These are phyloP conservation scores for Zaprionus ornatus DNA, from an alignment of 1,140 invertebrate genomes.

Conservation along the genomic window DNA sequence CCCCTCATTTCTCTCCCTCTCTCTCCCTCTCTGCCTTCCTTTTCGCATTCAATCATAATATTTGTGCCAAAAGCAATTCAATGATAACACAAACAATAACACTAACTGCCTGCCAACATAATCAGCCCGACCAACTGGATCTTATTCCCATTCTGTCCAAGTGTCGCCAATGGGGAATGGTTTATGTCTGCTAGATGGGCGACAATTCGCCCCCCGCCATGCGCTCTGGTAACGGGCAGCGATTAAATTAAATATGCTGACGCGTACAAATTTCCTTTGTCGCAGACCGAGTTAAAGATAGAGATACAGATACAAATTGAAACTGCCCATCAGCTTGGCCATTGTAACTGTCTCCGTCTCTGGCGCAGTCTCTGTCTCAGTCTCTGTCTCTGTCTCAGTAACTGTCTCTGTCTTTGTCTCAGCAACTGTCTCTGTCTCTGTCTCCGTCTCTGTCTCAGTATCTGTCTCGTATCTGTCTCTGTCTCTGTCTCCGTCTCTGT, in stretches of 20 bases:
- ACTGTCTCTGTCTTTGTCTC: too few relatives aligned
- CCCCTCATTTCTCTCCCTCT: background rate
- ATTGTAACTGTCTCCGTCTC: constrained; percentile 18
- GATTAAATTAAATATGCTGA: constrained; percentile 55
- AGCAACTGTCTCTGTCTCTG: background rate
- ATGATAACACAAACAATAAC: constrained; percentile 45
- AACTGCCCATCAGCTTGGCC: constrained; percentile 16
- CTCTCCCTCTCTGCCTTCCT: background rate
- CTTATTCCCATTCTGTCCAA: constrained; percentile 22
- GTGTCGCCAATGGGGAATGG: constrained; percentile 14
- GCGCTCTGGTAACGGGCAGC: constrained; percentile 5
- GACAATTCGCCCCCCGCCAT: constrained; percentile 7
- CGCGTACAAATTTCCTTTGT: constrained; percentile 19
- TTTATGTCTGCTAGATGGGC: constrained; percentile 3
- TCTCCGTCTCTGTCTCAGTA: background rate
- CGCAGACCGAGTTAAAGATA: background rate
- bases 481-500: background rate
- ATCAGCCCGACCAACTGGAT: constrained; percentile 26
- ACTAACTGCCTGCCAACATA: constrained; percentile 14
- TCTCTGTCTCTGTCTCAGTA: too few relatives aligned
- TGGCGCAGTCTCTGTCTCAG: too few relatives aligned
- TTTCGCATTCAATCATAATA: constrained; percentile 26
- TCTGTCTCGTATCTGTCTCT: too few relatives aligned
- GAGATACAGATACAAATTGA: constrained; percentile 30
- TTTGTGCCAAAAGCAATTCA: constrained; percentile 42